phyloP scores from a whole-genome alignment of 2,888 invertebrate genomes.

The Amiota mariae region DNA sequence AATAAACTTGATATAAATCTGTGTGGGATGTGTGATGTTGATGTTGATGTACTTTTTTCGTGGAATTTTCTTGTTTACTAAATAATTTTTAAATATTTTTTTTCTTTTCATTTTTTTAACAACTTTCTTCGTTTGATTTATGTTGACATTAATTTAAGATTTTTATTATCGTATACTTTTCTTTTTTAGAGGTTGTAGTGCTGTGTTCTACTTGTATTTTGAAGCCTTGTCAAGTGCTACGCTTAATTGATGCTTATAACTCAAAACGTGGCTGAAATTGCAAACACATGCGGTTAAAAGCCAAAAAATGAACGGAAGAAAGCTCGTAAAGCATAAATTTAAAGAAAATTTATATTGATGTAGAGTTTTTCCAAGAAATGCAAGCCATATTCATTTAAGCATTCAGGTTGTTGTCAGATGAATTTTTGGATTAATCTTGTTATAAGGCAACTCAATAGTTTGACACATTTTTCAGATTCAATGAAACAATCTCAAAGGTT shows the following conservation, averaged over 20 bases:
- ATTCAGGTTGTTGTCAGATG: too few relatives aligned
- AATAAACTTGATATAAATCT: too few relatives aligned
- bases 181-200: too few relatives aligned
- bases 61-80: not conserved
- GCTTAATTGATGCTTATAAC: slow-evolving; percentile 27
- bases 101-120: not conserved
- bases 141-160: slow-evolving; percentile 28
- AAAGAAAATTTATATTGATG: not conserved
- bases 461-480: too few relatives aligned
- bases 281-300: not conserved
- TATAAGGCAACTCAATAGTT: too few relatives aligned
- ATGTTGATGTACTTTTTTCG: too few relatives aligned
- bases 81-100: not conserved
- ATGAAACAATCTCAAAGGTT: too few relatives aligned
- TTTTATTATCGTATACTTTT: not conserved
- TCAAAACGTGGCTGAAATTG: not conserved
- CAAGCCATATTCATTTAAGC: too few relatives aligned
- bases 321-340: not conserved
- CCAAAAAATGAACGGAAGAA: not conserved
- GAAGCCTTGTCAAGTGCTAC: not conserved
- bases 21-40: not conserved
- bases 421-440: too few relatives aligned
- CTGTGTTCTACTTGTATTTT: not conserved
- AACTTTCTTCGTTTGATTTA: slow-evolving; percentile 12
- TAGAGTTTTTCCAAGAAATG: not conserved